phyloP scores from a whole-genome alignment of 2,888 invertebrate genomes.

The Lithosia quadra region DNA sequence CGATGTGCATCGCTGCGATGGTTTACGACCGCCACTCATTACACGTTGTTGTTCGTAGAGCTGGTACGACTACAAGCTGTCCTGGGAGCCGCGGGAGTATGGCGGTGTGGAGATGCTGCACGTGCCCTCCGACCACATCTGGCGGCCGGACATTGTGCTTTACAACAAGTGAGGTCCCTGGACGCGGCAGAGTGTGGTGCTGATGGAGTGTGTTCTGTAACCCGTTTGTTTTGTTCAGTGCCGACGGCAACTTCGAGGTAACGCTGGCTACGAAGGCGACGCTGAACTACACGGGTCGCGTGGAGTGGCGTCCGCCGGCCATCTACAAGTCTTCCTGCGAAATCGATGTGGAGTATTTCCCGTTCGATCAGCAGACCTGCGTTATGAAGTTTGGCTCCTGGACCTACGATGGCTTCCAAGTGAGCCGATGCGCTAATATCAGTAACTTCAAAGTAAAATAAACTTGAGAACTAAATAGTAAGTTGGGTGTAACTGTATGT shows the following conservation, averaged over 20 bases:
- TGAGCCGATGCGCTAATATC: conserved; percentile 56
- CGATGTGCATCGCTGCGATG: too few species aligned
- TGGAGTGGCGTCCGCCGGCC: conserved; percentile 98
- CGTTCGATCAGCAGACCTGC: conserved; percentile 97
- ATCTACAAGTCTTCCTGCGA: conserved; percentile 98
- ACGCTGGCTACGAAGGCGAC: conserved; percentile 96
- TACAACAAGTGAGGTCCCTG: conserved; percentile 93
- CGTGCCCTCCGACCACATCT: conserved; percentile 98
- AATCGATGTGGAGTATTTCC: conserved; percentile 97
- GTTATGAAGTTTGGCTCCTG: conserved; percentile 97
- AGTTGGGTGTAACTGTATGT: neutral
- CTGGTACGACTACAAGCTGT: conserved; percentile 98
- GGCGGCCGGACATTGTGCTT: conserved; percentile 98
- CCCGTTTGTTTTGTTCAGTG: conserved; percentile 85
- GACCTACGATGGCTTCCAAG: conserved; percentile 98
- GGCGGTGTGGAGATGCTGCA: conserved; percentile 98
- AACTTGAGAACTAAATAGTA: neutral
- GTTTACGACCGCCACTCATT: neutral
- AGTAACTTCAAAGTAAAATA: neutral
- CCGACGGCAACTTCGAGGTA: conserved; percentile 97
- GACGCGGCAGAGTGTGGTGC: neutral
- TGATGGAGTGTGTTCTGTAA: neutral
- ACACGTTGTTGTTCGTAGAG: conserved; percentile 83
- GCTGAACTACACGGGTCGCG: conserved; percentile 95
- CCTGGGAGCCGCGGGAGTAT: conserved; percentile 98